Conservation (phyloP, 2,113 vertebrate genomes). For the Halcyon senegalensis region DNA sequence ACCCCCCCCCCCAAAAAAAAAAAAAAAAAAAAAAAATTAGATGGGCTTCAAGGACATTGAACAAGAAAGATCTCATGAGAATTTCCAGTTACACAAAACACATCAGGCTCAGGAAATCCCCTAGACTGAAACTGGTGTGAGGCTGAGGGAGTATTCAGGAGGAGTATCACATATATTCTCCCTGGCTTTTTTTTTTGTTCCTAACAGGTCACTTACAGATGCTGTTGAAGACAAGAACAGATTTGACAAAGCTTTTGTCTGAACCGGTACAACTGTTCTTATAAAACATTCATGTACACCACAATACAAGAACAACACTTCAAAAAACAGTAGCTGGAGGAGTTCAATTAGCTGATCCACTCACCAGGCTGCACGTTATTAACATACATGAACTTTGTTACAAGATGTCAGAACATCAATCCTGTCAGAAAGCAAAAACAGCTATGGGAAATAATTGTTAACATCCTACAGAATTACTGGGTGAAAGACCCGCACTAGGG, state of each 20-base stretch:
- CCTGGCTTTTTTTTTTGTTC: neutral
- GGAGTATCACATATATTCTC: neutral
- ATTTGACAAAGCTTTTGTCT: slow-evolving; percentile 20
- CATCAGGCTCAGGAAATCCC: neutral
- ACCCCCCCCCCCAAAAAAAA: too few species aligned
- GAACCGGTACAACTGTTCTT: slow-evolving; percentile 19
- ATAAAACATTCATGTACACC: slow-evolving; percentile 27
- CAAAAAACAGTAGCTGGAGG: neutral
- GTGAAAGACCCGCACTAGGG: neutral
- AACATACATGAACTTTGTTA: neutral
- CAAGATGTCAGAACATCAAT: neutral
- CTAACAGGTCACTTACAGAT: neutral
- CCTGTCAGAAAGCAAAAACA: neutral
- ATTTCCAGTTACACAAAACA: neutral
- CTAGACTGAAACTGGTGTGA: neutral
- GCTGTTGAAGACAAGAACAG: neutral
- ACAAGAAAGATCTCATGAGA: neutral
- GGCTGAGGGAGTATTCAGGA: neutral
- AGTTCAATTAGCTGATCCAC: neutral
- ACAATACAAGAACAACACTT: neutral
- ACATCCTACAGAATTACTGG: neutral
- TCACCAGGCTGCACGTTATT: neutral
- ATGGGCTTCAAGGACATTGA: neutral
- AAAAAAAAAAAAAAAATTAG: neutral
- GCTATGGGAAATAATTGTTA: neutral